phyloP scores from a whole-genome alignment of 2,113 vertebrate species.

The Pampusana beccarii region DNA sequence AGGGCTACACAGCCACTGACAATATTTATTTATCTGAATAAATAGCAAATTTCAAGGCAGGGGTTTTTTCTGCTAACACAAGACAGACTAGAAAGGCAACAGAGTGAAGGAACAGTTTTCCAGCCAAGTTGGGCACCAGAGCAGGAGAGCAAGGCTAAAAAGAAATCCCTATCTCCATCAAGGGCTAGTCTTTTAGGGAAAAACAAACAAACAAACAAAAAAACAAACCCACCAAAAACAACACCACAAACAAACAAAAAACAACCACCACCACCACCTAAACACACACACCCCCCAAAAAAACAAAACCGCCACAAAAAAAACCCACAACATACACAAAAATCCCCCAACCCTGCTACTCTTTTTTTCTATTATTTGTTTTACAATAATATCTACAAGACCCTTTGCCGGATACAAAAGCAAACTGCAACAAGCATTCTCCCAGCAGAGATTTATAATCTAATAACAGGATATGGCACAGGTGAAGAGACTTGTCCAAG shows the following conservation, averaged over 20 bases:
- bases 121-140: not conserved
- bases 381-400: not conserved
- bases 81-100: not conserved
- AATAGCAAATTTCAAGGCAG: not conserved
- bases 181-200: not conserved
- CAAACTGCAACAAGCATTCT: not conserved
- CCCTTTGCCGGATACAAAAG: not conserved
- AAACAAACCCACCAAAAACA: not conserved
- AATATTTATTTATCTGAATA: not conserved
- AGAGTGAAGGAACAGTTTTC: not conserved
- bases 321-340: no score
- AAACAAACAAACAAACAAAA: not conserved
- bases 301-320: no score
- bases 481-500: conserved; percentile 57
- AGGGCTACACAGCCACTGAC: not conserved
- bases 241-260: no score
- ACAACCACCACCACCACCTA: no score
- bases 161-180: not conserved
- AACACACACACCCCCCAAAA: no score
- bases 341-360: not conserved
- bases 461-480: conserved; percentile 60
- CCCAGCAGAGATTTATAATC: conserved; percentile 61
- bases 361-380: conserved; percentile 25
- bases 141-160: not conserved
- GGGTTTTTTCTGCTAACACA: not conserved